These are phyloP conservation scores for Apodemus sylvaticus DNA, from an alignment of 2,113 vertebrate genomes.

Conservation along the genomic window DNA sequence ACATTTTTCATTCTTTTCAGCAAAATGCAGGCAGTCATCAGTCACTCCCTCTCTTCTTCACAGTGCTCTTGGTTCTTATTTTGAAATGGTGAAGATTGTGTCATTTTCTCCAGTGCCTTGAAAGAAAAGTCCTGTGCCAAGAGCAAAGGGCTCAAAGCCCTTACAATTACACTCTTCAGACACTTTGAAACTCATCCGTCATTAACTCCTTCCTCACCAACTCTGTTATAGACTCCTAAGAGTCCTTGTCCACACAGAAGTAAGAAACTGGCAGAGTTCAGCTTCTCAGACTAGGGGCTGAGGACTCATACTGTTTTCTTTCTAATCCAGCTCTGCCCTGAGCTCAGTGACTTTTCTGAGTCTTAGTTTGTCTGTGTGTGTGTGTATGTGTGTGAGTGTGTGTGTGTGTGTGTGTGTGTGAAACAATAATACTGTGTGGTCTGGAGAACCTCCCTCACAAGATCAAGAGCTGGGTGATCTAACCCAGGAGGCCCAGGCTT, in stretches of 20 bases:
- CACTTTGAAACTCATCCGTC: background rate
- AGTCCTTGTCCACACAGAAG: background rate
- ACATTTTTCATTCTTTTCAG: background rate
- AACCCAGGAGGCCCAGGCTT: background rate
- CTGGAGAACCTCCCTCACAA: background rate
- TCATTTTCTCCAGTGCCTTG: background rate
- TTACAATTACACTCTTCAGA: background rate
- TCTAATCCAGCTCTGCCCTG: background rate
- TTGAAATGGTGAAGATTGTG: constrained; percentile 4
- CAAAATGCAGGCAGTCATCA: background rate
- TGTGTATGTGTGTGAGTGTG: background rate
- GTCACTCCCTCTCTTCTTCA: background rate
- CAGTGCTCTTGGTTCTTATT: background rate
- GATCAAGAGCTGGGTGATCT: background rate
- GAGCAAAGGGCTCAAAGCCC: background rate
- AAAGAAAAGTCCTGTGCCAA: background rate
- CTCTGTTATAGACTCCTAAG: background rate
- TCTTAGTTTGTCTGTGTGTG: background rate
- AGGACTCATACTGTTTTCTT: background rate
- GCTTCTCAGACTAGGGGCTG: background rate
- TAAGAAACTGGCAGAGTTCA: background rate
- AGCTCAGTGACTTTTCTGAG: background rate
- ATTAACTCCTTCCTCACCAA: background rate
- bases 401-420: background rate
- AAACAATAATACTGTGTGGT: background rate